A percentile compares a stretch with the other conserved stretches of the same genome.
Conservation (phyloP, 2,113 vertebrate genomes). For the Sardina pilchardus region DNA sequence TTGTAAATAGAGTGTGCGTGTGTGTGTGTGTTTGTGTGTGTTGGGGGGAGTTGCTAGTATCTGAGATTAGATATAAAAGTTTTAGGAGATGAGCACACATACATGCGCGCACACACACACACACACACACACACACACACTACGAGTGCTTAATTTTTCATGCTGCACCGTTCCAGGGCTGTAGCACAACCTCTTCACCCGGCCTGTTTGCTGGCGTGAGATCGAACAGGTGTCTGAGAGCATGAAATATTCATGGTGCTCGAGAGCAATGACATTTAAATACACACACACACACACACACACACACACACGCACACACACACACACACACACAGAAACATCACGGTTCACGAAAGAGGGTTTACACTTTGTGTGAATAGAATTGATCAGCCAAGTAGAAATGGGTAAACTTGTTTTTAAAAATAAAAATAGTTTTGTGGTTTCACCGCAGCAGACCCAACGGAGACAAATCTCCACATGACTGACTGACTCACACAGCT, state of each 20-base stretch:
- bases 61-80: conserved; percentile 68
- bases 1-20: neutral
- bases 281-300: conserved; percentile 48
- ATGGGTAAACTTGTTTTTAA: conserved; percentile 16
- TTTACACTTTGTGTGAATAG: conserved; percentile 69
- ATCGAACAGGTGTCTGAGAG: conserved; percentile 69
- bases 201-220: conserved; percentile 60
- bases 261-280: conserved; percentile 71
- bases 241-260: conserved; percentile 75
- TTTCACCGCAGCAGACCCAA: conserved; percentile 47
- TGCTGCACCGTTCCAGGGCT: conserved; percentile 33
- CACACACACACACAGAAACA: conserved; percentile 7
- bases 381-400: conserved; percentile 61
- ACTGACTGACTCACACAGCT: conserved; percentile 41
- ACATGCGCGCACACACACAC: neutral
- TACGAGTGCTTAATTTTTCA: conserved; percentile 66
- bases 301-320: neutral
- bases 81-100: conserved; percentile 47
- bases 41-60: conserved; percentile 26
- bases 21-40: neutral
- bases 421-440: conserved; percentile 27
- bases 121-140: neutral
- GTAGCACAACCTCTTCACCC: neutral
- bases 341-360: conserved; percentile 64
- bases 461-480: conserved; percentile 65